Evolutionary conservation across 2,797 vertebrate species (phyloP).

Genomic region (Amblyraja radiata): DNA sequence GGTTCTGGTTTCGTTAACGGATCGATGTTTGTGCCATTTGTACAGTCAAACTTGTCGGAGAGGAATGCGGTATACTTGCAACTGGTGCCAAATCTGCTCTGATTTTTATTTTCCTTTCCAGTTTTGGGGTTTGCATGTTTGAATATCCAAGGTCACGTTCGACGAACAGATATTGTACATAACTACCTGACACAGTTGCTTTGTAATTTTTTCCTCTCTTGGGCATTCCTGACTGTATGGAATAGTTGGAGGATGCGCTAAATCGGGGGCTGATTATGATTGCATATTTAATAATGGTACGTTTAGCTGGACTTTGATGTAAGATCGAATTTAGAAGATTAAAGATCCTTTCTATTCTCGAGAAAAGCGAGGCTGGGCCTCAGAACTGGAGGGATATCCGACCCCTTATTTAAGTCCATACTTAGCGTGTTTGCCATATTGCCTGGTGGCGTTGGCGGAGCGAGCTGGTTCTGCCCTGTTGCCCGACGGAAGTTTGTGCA

Average conservation of each 20-base stretch:
- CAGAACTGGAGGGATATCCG: neutral
- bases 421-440: neutral
- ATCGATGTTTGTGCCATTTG: neutral
- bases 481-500: neutral
- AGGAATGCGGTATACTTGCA: conserved; percentile 7
- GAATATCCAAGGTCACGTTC: neutral
- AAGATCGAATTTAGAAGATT: neutral
- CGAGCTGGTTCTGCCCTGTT: neutral
- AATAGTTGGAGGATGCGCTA: neutral
- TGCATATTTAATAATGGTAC: neutral
- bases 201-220: neutral
- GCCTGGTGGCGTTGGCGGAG: neutral
- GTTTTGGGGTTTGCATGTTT: neutral
- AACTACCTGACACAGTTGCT: neutral
- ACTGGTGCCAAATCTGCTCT: neutral
- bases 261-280: neutral
- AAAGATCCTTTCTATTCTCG: neutral
- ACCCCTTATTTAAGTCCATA: neutral
- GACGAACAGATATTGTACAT: neutral
- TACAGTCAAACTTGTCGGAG: neutral
- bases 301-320: neutral
- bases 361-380: too few relatives aligned
- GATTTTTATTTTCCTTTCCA: neutral
- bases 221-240: neutral
- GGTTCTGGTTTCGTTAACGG: neutral